A percentile compares a stretch with the other conserved stretches of the same genome.
Conservation (phyloP, 2,113 vertebrate genomes). For the Equus quagga region DNA sequence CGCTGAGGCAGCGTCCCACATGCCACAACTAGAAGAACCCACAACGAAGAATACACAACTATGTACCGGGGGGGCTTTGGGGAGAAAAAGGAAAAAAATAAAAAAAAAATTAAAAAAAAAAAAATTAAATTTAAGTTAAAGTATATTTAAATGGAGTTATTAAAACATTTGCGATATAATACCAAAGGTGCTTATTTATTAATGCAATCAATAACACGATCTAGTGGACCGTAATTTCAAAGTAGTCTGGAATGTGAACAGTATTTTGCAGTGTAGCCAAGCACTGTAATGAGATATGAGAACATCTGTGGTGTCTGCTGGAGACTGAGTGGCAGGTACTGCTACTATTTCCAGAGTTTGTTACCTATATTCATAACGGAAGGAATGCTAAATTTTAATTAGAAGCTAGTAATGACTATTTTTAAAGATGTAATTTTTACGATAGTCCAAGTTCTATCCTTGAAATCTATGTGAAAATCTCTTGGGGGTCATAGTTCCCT, state of each 20-base stretch:
- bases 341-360: neutral
- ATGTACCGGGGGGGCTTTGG: no score
- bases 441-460: neutral
- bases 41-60: no score
- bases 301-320: neutral
- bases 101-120: neutral
- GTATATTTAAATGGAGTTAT: neutral
- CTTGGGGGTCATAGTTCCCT: neutral
- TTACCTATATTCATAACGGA: neutral
- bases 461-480: neutral
- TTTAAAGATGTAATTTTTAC: neutral
- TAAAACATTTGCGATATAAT: constrained; percentile 19
- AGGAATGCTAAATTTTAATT: neutral
- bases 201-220: neutral
- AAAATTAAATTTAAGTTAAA: neutral
- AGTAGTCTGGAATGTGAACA: neutral
- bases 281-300: neutral
- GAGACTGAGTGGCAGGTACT: neutral
- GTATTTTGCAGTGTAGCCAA: neutral
- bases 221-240: neutral
- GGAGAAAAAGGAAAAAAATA: no score
- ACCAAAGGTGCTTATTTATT: neutral
- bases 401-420: neutral
- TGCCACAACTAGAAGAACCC: no score
- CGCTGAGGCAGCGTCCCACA: no score